Base-by-base conservation (phyloP, 1,140 invertebrate genomes). In the Coptotermes formosanus region DNA sequence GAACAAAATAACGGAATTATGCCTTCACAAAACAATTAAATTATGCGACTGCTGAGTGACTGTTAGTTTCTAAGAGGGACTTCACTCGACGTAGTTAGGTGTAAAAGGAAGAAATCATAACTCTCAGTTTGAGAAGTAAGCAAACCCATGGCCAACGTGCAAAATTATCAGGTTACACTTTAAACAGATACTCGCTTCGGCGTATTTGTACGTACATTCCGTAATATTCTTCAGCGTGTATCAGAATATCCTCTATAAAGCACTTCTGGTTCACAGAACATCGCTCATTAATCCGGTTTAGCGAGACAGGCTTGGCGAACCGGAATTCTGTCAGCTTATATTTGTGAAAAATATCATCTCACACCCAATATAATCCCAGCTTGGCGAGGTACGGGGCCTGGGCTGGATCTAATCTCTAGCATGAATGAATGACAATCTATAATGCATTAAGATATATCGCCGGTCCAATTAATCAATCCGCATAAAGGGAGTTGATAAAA, bases 361-460 rank as follows among this genome's bases (percentile, higher is more conserved):
- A 75, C 25, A 25, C 64, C 25, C 59, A n/a, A 75, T 7, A 75
- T 75, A 75, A 75, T 75, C 64, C 64, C 64, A 75, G 25, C n/a
- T 75, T n/a, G 59, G 3, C n/a, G 64, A 25, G 64, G 6, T 75
- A 30, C n/a, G 14, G n/a, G 38, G 64, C 25, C 64, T 11, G 25
- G 64, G 25, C n/a, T 16, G 64, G n/a, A 75, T 75, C n/a, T 75
- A 75, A 75, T 75, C 64, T 75, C 64, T 16, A 75, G 11, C n/a
- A 6, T 16, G 64, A 75, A 75, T 75, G 64, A 75, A 75, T 75
- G n/a, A n/a, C 25, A 75, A 30, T 75, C 64, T 75, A 75, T 75
- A 75, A 75, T 75, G 64, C 64, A 75, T 75, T 75, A 75, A 75
- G 64, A 75, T n/a, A 75, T 75, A 75, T 75, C 64, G 64, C 64